Percentiles rank a stretch among this genome's conserved stretches.
Evolutionary conservation across 2,888 invertebrate genomes (phyloP).

Genomic region (Morpho achilles): DNA sequence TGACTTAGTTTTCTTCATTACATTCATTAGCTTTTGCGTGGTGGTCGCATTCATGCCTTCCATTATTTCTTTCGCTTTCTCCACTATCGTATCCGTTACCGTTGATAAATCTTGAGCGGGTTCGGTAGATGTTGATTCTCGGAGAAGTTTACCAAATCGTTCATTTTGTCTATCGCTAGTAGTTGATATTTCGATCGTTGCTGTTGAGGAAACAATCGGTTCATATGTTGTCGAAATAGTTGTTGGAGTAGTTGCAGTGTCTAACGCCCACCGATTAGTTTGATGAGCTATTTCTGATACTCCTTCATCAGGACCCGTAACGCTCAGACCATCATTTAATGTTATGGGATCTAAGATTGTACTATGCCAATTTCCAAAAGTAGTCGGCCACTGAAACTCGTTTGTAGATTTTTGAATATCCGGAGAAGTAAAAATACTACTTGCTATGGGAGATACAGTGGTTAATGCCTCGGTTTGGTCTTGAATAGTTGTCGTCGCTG

Average conservation of each 20-base stretch:
- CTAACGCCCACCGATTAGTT: slow-evolving; percentile 47
- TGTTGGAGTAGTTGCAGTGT: slow-evolving; percentile 47
- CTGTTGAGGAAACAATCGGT: slow-evolving; percentile 52
- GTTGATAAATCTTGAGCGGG: slow-evolving; percentile 81
- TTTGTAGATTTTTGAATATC: slow-evolving; percentile 63
- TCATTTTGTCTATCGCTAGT: slow-evolving; percentile 43
- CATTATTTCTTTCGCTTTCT: slow-evolving; percentile 87
- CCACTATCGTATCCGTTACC: slow-evolving; percentile 82
- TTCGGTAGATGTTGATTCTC: slow-evolving; percentile 62
- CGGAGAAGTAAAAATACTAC: slow-evolving; percentile 58
- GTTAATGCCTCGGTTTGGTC: slow-evolving; percentile 46
- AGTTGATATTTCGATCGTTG: slow-evolving; percentile 47
- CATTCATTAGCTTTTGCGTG: slow-evolving; percentile 85
- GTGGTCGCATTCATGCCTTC: slow-evolving; percentile 87
- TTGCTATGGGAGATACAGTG: slow-evolving; percentile 47
- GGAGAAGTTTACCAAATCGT: slow-evolving; percentile 56
- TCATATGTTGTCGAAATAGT: slow-evolving; percentile 48
- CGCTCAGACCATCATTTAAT: slow-evolving; percentile 83
- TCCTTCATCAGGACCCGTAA: slow-evolving; percentile 47
- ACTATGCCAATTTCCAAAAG: slow-evolving; percentile 80
- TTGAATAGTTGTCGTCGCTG: slow-evolving; percentile 44
- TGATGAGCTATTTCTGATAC: slow-evolving; percentile 44
- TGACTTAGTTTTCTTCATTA: slow-evolving; percentile 90
- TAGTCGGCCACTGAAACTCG: slow-evolving; percentile 71
- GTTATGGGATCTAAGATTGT: slow-evolving; percentile 84